Evolutionary conservation across 2,113 vertebrate genomes (phyloP).

Genomic region (Pachycephala philippinensis): DNA sequence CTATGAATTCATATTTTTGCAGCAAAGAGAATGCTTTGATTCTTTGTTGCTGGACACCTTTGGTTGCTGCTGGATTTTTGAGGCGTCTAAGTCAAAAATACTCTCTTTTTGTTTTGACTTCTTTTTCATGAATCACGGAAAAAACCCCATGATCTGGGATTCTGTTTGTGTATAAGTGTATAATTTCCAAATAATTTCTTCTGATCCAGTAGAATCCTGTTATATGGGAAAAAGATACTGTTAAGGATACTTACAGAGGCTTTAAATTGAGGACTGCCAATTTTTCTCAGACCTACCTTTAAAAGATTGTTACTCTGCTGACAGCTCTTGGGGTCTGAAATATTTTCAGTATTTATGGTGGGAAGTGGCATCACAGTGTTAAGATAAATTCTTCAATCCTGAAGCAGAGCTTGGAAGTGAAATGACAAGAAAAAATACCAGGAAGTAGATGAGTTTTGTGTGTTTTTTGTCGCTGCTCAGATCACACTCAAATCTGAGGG

Average conservation of each 20-base stretch:
- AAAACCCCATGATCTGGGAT: fast-evolving
- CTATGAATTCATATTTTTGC: not conserved
- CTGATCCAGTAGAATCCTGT: not conserved
- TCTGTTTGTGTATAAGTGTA: not conserved
- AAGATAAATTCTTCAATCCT: not conserved
- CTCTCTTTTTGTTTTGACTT: not conserved
- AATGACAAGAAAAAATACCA: not conserved
- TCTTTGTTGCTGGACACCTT: not conserved
- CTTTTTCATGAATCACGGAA: not conserved
- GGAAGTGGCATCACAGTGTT: not conserved
- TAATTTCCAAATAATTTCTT: not conserved
- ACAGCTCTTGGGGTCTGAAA: not conserved
- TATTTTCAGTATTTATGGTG: not conserved
- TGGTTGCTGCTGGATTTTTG: not conserved
- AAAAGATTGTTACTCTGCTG: not conserved
- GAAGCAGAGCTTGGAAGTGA: not conserved
- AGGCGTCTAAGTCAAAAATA: not conserved
- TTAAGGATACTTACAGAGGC: not conserved
- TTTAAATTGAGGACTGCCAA: not conserved
- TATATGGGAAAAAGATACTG: not conserved
- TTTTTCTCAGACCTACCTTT: not conserved
- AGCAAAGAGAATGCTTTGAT: not conserved
- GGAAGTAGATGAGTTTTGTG: not conserved
- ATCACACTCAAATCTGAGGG: not conserved
- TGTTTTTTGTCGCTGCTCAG: not conserved